Evolutionary conservation across 2,113 vertebrate species (phyloP), one percentile per base, ranked within the genome.

Genomic region (Psettodes erumei): DNA sequence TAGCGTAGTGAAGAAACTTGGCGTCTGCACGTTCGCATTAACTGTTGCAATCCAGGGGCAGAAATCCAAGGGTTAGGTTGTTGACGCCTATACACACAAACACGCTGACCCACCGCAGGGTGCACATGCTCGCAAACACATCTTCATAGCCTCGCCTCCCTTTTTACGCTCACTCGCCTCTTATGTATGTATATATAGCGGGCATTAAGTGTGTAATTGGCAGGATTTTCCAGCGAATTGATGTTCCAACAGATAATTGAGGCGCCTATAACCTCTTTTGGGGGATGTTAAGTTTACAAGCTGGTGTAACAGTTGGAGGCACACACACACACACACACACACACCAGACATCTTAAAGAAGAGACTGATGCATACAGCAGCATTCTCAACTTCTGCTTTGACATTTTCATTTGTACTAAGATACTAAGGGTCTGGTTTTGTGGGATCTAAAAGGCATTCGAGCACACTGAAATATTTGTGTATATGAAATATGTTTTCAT

Each of bases 1-100:
- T 65, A 85, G 71, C 53, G 59, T 86, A 82, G 90, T 86, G 89
- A 82, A 74, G 75, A 89, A 80, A 80, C 68, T 81, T 85, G 86
- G 80, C 82, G 72, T 82, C 66, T 55, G 19, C 63, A 73, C 11
- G 45, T 81, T 79, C 60, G 78, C 78, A 72, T 83, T 83, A 81
- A 63, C 78, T 65, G 51, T 61, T 58, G 48, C 25, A 15, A 28
- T 47, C 65, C 70, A 68, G 64, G 55, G 75, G 85, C 73, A 35
- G 43, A 59, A 62, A 80, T 75, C 58, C 78, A 72, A 75, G 72
- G 65, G 70, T 76, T 78, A 71, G 75, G 71, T 85, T 80, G 78
- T 89, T 83, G 75, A 88, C 82, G 81, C 77, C 38, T 58, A 73
- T 33, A 69, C 59, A 83, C 69, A 66, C 75, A 68, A 40, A 79